A percentile compares a stretch with the other conserved stretches of the same genome.
Evolutionary conservation across 2,888 invertebrate genomes (phyloP).

Genomic region (Drosophila anceps): DNA sequence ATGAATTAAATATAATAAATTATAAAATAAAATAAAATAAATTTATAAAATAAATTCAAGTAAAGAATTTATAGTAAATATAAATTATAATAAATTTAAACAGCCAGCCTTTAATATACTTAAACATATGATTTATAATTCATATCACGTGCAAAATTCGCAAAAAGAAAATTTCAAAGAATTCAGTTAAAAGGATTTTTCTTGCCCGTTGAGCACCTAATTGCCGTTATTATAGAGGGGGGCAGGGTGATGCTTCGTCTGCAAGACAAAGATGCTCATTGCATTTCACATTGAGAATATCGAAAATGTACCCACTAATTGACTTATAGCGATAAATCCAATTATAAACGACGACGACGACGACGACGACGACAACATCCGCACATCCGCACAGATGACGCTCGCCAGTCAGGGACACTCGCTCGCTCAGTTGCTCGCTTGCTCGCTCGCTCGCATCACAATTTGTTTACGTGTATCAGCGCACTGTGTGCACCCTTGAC

Average conservation of each 20-base stretch:
- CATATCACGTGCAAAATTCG: too few relatives aligned
- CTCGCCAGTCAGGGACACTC: slow-evolving; percentile 46
- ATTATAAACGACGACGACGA: slow-evolving; percentile 30
- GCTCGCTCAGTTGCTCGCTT: neutral
- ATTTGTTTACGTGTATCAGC: slow-evolving; percentile 27
- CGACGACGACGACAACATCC: slow-evolving; percentile 28
- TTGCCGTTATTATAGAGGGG: neutral
- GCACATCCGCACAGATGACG: slow-evolving; percentile 37
- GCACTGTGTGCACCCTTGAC: slow-evolving; percentile 36
- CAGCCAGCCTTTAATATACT: too few relatives aligned
- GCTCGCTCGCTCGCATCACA: slow-evolving; percentile 5
- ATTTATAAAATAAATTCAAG: too few relatives aligned
- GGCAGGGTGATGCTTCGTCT: too few relatives aligned
- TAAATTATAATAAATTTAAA: too few relatives aligned
- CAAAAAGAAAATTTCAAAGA: neutral
- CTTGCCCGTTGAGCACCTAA: neutral
- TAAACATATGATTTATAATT: too few relatives aligned
- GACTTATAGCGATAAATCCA: slow-evolving; percentile 22
- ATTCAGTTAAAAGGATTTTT: slow-evolving; percentile 1
- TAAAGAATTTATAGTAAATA: too few relatives aligned
- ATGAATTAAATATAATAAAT: neutral
- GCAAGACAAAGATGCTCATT: slow-evolving; percentile 8
- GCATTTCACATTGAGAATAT: slow-evolving; percentile 16
- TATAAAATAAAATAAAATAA: too few relatives aligned
- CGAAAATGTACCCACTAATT: slow-evolving; percentile 31